phyloP scores from a whole-genome alignment of 1,140 invertebrate species.

The Eumeta japonica region DNA sequence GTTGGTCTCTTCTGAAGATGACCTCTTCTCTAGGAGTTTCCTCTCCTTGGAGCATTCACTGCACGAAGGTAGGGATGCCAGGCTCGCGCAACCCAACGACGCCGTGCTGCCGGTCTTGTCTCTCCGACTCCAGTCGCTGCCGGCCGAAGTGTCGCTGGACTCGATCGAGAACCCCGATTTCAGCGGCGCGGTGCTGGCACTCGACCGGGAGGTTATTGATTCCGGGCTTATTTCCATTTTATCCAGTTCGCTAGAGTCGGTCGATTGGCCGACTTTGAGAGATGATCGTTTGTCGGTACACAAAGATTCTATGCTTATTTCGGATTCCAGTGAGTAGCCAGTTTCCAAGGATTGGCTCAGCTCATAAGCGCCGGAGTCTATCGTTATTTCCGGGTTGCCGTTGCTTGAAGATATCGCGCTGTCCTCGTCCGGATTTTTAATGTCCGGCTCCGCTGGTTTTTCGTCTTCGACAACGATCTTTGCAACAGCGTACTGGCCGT shows the following conservation, averaged over 20 bases:
- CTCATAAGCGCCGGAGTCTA: constrained; percentile 48
- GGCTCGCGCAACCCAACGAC: constrained; percentile 61
- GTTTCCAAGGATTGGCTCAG: constrained; percentile 53
- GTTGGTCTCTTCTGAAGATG: constrained; percentile 43
- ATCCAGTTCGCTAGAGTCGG: constrained; percentile 52
- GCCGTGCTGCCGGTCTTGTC: constrained; percentile 55
- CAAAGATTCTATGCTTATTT: constrained; percentile 53
- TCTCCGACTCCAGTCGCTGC: constrained; percentile 58
- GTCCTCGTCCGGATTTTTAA: constrained; percentile 50
- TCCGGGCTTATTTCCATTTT: constrained; percentile 57
- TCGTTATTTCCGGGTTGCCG: constrained; percentile 56
- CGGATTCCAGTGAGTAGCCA: constrained; percentile 53
- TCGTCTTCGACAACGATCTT: constrained; percentile 37
- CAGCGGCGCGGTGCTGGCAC: constrained; percentile 47
- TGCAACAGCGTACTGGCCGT: constrained; percentile 46
- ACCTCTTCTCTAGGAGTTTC: constrained; percentile 45
- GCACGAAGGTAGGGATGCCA: constrained; percentile 63
- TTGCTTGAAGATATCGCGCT: constrained; percentile 52
- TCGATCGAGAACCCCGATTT: constrained; percentile 62
- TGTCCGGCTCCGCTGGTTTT: constrained; percentile 35
- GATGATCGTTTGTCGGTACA: constrained; percentile 53
- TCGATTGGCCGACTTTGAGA: constrained; percentile 54
- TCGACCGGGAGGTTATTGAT: constrained; percentile 51
- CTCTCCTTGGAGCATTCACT: constrained; percentile 59
- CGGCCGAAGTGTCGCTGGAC: constrained; percentile 64